Conservation (phyloP, 2,113 vertebrate genomes). For the Rhinolophus ferrumequinum region DNA sequence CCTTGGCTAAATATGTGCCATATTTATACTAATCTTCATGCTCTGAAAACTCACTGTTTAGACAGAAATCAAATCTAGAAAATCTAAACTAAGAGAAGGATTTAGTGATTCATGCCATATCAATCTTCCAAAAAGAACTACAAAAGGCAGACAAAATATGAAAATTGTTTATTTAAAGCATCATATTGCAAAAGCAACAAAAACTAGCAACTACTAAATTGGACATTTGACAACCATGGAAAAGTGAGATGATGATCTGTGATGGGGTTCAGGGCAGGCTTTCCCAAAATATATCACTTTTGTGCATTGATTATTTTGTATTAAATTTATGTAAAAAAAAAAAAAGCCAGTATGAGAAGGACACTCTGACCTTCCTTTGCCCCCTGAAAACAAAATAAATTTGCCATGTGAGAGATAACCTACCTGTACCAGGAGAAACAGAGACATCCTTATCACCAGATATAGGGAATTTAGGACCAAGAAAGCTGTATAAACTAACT, state of each 20-base stretch:
- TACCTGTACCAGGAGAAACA: neutral
- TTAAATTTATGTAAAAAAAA: neutral
- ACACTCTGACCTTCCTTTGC: neutral
- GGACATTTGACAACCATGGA: neutral
- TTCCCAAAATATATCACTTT: neutral
- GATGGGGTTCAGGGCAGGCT: neutral
- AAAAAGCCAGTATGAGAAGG: neutral
- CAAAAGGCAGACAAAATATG: neutral
- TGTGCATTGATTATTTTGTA: neutral
- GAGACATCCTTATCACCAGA: neutral
- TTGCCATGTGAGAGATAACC: neutral
- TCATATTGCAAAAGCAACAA: neutral
- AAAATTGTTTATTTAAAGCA: neutral
- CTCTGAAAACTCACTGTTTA: neutral
- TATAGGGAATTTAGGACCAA: neutral
- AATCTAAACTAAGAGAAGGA: neutral
- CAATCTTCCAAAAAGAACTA: neutral
- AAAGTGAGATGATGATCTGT: neutral
- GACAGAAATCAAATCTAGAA: slow-evolving; percentile 13
- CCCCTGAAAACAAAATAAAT: neutral
- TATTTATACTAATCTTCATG: neutral
- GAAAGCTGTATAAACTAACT: neutral
- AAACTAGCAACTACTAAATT: neutral
- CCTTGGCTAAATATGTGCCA: neutral
- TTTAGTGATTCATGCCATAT: neutral